phyloP scores from a whole-genome alignment of 2,888 invertebrate genomes.

The Calliopum simillimum region DNA sequence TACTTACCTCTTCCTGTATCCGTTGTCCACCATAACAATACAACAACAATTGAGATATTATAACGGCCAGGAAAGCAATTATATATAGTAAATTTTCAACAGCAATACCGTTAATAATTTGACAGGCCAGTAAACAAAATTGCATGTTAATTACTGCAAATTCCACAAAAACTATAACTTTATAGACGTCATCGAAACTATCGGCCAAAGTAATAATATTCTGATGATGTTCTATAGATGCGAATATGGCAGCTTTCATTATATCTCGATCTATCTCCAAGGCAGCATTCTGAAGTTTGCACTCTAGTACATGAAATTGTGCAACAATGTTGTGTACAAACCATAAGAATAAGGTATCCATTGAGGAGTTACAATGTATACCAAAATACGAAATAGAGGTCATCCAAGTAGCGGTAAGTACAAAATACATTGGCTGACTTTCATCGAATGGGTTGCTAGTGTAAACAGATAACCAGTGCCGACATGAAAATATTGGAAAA shows the following conservation, averaged over 20 bases:
- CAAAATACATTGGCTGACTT: too few relatives aligned
- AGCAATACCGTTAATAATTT: conserved; percentile 34
- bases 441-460: too few relatives aligned
- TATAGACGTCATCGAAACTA: conserved; percentile 37
- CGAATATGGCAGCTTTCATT: conserved; percentile 17
- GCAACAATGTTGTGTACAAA: conserved; percentile 40
- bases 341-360: conserved; percentile 44
- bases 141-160: conserved; percentile 38
- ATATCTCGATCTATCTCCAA: not conserved
- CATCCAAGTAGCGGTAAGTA: too few relatives aligned
- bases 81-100: conserved; percentile 29
- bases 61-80: conserved; percentile 33
- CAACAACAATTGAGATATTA: conserved; percentile 42
- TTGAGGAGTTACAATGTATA: not conserved
- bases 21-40: too few relatives aligned
- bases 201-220: conserved; percentile 16
- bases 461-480: too few relatives aligned
- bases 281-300: conserved; percentile 31
- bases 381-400: too few relatives aligned
- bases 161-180: conserved; percentile 40
- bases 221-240: conserved; percentile 38
- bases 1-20: too few relatives aligned
- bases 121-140: conserved; percentile 41
- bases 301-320: conserved; percentile 42
- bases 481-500: too few relatives aligned